These are phyloP conservation scores for Dioctria rufipes DNA, from an alignment of 2,888 invertebrate species.

Conservation along the genomic window DNA sequence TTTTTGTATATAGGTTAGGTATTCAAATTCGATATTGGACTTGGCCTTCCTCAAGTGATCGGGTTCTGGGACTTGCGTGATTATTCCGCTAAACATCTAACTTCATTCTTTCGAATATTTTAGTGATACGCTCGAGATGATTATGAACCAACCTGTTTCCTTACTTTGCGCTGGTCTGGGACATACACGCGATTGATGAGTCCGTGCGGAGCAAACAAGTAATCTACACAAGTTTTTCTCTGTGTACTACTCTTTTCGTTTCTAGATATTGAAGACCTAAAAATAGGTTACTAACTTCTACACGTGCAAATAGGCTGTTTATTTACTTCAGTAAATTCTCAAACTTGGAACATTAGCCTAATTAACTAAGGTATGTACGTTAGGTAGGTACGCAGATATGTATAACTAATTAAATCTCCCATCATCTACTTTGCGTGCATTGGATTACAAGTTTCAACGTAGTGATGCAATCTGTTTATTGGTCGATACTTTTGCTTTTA, in stretches of 20 bases:
- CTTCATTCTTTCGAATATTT: conserved; percentile 5
- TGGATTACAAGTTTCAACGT: background rate
- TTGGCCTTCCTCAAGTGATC: conserved; percentile 50
- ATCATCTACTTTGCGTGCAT: conserved; percentile 18
- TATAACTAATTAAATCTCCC: conserved; percentile 24
- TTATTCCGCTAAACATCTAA: background rate
- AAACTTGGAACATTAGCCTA: conserved; percentile 36
- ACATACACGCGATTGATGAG: conserved; percentile 17
- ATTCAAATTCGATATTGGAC: conserved; percentile 30
- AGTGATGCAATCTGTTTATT: background rate
- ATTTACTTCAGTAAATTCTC: conserved; percentile 6
- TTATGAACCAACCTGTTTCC: conserved; percentile 31
- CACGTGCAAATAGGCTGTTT: conserved; percentile 21
- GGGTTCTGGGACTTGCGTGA: conserved; percentile 46
- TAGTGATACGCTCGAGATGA: conserved; percentile 10
- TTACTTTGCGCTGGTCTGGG: conserved; percentile 1
- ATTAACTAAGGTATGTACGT: conserved; percentile 13
- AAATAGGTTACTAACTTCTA: conserved; percentile 42
- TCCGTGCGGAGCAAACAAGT: background rate
- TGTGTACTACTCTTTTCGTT: background rate
- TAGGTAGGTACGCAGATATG: too few species aligned
- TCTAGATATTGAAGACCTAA: conserved; percentile 13
- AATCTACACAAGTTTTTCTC: conserved; percentile 4
- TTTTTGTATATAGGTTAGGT: too few species aligned
- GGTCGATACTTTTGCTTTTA: background rate